phyloP scores from a whole-genome alignment of 35 echinoderm and acorn worm species.

The Holothuria glaberrima region DNA sequence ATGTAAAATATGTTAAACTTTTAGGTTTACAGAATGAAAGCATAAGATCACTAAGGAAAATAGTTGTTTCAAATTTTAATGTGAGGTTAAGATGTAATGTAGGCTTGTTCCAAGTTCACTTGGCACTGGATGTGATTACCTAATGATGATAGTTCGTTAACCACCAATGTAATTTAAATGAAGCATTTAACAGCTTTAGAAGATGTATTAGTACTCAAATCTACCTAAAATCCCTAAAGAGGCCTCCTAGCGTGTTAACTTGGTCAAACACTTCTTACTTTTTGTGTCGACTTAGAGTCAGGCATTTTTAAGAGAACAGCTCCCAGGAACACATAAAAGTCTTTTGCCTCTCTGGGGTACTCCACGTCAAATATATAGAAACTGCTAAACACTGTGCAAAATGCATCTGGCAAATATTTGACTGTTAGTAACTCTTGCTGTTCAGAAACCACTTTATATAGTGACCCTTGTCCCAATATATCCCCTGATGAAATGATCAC shows the following conservation, averaged over 20 bases:
- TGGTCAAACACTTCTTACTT: constrained; percentile 23
- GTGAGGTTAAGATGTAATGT: not conserved
- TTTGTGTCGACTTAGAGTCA: constrained; percentile 7
- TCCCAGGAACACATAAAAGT: constrained; percentile 10
- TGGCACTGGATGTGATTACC: not conserved
- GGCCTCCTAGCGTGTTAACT: not conserved
- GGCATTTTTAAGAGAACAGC: not conserved
- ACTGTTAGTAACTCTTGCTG: constrained; percentile 23
- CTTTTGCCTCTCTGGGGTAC: not conserved
- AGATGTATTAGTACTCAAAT: not conserved
- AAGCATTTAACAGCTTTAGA: not conserved
- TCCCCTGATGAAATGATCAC: constrained; percentile 18
- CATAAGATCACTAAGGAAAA: not conserved
- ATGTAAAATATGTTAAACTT: not conserved
- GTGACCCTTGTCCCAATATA: constrained; percentile 16
- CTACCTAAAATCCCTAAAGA: not conserved
- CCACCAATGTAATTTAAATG: not conserved
- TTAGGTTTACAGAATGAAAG: not conserved
- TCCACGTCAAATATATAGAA: constrained; percentile 20
- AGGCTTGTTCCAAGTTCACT: not conserved
- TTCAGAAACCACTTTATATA: not conserved
- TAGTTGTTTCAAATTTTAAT: not conserved
- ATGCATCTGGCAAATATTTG: not conserved
- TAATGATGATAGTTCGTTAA: not conserved
- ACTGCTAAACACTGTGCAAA: constrained; percentile 4